Evolutionary conservation across 2,888 invertebrate species (phyloP), one percentile per base, ranked within the genome.

Genomic region (Amphipoea lucens): DNA sequence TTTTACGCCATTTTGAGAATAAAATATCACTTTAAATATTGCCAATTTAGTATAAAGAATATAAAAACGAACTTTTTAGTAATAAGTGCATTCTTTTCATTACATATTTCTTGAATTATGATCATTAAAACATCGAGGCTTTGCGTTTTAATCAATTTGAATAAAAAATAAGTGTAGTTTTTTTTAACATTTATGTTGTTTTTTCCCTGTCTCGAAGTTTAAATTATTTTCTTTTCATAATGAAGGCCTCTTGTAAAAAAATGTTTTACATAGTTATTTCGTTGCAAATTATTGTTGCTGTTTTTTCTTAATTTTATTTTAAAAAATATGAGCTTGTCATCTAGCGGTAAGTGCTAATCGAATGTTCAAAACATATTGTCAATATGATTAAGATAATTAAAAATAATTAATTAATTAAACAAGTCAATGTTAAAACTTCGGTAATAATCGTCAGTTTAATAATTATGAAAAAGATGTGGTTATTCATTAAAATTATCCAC

Each of bases 1-100:
- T 95, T 95, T 95, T 95, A 96, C 89, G 96, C 96, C 96, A 96
- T 96, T 96, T 95, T 95, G 94, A 95, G 92, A 93, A 91, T 95
- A 94, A 95, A 95, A 94, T 96, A 96, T 96, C 95, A 96, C 92
- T 92, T 94, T 94, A 93, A 93, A 91, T 94, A 94, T 94, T 95
- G 95, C 96, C 95, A 96, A 94, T 92, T 90, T 93, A 93, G 93
- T 88, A 88, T 87, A 91, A 92, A 91, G 79, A 81, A 81, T 89
- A 87, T 84, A 71, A 90, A 85, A 90, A 91, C 92, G 92, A 93
- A 94, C 90, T 92, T 93, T 90, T 88, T 92, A 91, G 87, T 79
- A 42, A 63, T 90, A 90, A 90, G 88, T 66, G 69, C 87, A 86
- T 87, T 77, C 12, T 79, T 89, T 86, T 75, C 63, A 80, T 86